Evolutionary conservation across 37 sponge, comb jelly and placozoan genomes (phyloP).

Genomic region (Theonella swinhoei): DNA sequence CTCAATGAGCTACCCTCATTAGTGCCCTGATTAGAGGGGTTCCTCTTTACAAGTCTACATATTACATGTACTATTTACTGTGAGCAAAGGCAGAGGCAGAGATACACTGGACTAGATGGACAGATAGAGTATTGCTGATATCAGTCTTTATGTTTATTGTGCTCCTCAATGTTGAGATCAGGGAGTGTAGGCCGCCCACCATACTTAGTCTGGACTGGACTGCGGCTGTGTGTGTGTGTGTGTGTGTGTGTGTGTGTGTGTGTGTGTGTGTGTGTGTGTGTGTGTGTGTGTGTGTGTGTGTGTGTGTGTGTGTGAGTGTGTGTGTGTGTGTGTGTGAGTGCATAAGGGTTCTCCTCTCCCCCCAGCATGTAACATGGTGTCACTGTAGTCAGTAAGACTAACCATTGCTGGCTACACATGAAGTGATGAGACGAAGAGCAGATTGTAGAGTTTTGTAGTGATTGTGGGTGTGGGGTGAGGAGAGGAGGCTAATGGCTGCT

Average conservation of each 20-base stretch:
- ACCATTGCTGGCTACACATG: slow-evolving; percentile 53
- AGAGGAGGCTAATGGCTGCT: slow-evolving; percentile 35
- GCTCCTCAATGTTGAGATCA: slow-evolving; percentile 4
- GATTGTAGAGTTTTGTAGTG: slow-evolving; percentile 1
- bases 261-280: too few relatives aligned
- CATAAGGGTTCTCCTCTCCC: too few relatives aligned
- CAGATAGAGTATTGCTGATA: neutral
- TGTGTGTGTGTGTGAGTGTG: too few relatives aligned
- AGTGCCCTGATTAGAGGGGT: too few relatives aligned
- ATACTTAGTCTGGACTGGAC: slow-evolving; percentile 23
- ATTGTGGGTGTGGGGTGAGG: neutral
- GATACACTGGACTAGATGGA: slow-evolving; percentile 9
- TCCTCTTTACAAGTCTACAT: too few relatives aligned
- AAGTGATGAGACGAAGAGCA: slow-evolving; percentile 25
- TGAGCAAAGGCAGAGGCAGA: slow-evolving; percentile 10
- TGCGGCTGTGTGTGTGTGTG: neutral
- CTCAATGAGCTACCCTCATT: too few relatives aligned
- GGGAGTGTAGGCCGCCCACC: slow-evolving; percentile 24
- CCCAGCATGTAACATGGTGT: too few relatives aligned
- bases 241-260: too few relatives aligned
- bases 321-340: too few relatives aligned
- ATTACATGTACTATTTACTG: neutral
- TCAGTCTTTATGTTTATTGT: neutral
- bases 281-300: too few relatives aligned
- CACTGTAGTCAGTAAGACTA: too few relatives aligned